These are phyloP conservation scores for Stenodera caucasica DNA, from an alignment of 2,888 invertebrate genomes.

Conservation along the genomic window DNA sequence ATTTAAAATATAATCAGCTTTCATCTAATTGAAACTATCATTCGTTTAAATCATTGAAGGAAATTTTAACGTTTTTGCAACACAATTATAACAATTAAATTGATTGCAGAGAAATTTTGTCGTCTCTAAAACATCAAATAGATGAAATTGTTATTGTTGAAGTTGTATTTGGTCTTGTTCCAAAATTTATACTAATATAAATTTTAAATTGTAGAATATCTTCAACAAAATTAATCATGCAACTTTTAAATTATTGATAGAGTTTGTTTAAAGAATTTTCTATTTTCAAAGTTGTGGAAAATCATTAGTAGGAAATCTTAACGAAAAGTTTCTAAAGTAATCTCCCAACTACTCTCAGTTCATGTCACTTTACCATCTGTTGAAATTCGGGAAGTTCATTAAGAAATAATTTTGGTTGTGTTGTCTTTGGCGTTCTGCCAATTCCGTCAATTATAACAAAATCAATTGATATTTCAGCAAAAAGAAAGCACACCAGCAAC, in stretches of 20 bases:
- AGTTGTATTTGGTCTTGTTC: no score
- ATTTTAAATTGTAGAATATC: not conserved
- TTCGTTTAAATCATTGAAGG: not conserved
- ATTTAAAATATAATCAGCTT: conserved; percentile 30
- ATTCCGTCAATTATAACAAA: not conserved
- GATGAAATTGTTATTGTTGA: no score
- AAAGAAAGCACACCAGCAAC: no score
- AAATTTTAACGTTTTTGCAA: not conserved
- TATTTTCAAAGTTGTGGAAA: not conserved
- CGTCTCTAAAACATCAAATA: no score
- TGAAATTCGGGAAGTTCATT: conserved; percentile 4
- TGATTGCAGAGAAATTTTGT: not conserved
- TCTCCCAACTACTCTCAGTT: conserved; percentile 4
- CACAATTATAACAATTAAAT: not conserved
- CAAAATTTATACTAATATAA: no score
- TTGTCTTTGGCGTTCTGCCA: not conserved
- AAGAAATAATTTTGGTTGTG: conserved; percentile 4
- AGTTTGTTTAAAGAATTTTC: not conserved
- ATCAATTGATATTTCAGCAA: not conserved
- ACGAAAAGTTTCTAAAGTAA: conserved; percentile 2
- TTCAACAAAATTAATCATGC: not conserved
- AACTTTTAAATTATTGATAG: not conserved
- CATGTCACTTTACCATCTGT: conserved; percentile 7
- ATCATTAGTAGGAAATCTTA: conserved; percentile 6
- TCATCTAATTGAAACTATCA: not conserved